phyloP scores from a whole-genome alignment of 2,113 vertebrate species.

The Brachypteracias leptosomus region DNA sequence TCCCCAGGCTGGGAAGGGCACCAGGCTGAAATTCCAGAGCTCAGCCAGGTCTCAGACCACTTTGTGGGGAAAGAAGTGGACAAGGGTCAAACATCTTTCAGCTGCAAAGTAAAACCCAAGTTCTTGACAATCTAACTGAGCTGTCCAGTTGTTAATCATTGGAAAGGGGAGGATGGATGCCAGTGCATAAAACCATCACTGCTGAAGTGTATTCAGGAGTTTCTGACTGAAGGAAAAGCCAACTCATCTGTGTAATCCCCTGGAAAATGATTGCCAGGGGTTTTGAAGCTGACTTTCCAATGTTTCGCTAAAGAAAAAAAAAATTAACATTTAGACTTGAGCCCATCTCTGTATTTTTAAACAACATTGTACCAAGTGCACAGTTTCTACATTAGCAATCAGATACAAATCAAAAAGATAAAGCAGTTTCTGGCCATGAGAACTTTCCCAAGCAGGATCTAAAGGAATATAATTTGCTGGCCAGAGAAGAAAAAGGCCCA shows the following conservation, averaged over 20 bases:
- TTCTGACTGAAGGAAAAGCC: background rate
- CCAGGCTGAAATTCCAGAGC: background rate
- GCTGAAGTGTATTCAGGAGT: background rate
- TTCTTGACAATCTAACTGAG: background rate
- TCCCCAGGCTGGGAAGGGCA: background rate
- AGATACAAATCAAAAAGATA: background rate
- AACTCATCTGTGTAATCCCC: constrained; percentile 2
- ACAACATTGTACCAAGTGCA: background rate
- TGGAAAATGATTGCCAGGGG: constrained; percentile 3
- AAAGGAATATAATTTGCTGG: background rate
- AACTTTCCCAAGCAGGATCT: background rate
- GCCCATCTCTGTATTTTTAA: background rate
- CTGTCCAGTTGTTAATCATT: background rate
- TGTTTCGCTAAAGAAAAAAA: background rate
- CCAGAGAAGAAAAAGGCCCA: background rate
- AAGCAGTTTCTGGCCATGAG: background rate
- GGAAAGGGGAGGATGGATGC: background rate
- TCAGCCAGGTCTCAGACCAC: background rate
- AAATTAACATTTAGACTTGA: background rate
- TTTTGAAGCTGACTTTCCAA: background rate
- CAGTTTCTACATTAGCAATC: background rate
- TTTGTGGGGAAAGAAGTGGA: background rate
- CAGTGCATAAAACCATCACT: background rate
- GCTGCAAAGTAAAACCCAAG: background rate
- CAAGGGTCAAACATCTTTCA: background rate